These are phyloP conservation scores for Pristionchus pacificus DNA, from an alignment of 1,140 invertebrate genomes.

Conservation along the genomic window DNA sequence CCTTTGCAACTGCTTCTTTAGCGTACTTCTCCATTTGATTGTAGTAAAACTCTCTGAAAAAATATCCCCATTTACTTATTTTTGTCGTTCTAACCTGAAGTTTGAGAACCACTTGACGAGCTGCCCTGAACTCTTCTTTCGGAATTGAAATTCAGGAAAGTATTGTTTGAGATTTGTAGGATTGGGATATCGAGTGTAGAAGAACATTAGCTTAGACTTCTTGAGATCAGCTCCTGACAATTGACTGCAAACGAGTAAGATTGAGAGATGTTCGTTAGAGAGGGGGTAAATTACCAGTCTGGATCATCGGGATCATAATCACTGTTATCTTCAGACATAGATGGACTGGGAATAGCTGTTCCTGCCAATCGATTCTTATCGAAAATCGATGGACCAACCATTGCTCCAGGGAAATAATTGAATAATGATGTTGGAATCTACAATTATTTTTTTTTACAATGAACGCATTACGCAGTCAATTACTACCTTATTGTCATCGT, in stretches of 20 bases:
- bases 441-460: neutral
- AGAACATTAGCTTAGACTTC: slow-evolving; percentile 99
- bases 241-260: slow-evolving; percentile 23
- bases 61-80: too few relatives aligned
- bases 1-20: slow-evolving; percentile 90
- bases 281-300: too few relatives aligned
- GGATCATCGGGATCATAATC: slow-evolving; percentile 39
- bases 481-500: too few relatives aligned
- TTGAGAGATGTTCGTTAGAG: slow-evolving; percentile 4
- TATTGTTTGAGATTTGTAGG: slow-evolving; percentile 97
- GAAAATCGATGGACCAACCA: slow-evolving; percentile 45
- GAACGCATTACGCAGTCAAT: too few relatives aligned
- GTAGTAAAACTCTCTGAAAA: slow-evolving; percentile 98
- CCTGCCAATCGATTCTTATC: too few relatives aligned
- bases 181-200: slow-evolving; percentile 97
- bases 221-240: slow-evolving; percentile 98
- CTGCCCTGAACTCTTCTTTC: slow-evolving; percentile 99
- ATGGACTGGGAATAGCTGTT: slow-evolving; percentile 40
- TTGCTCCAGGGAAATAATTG: slow-evolving; percentile 48
- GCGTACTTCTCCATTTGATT: slow-evolving; percentile 99
- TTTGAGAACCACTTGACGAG: slow-evolving; percentile 86
- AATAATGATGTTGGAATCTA: slow-evolving; percentile 8
- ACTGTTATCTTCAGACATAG: slow-evolving; percentile 45
- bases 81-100: slow-evolving; percentile 48
- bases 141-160: slow-evolving; percentile 99